phyloP scores from a whole-genome alignment of 2,797 vertebrate species.

The Hemibagrus guttatus region DNA sequence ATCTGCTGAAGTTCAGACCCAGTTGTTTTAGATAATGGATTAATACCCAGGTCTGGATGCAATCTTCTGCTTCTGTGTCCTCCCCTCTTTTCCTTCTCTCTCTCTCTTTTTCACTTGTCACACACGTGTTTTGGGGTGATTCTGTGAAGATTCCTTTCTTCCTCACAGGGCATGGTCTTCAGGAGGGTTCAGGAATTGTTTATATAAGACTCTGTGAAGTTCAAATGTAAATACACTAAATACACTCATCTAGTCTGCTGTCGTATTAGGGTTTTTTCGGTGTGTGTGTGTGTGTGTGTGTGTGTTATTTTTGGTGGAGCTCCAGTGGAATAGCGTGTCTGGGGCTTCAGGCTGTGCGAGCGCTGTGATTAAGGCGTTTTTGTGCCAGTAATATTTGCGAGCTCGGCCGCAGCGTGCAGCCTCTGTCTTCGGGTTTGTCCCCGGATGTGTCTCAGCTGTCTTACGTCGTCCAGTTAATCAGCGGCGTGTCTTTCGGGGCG shows the following conservation, averaged over 20 bases:
- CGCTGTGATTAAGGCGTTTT: not conserved
- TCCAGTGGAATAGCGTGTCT: constrained; percentile 6
- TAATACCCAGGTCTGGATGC: not conserved
- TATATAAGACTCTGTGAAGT: not conserved
- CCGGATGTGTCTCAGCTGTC: not conserved
- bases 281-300: not conserved
- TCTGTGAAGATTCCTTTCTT: not conserved
- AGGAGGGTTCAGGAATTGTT: not conserved
- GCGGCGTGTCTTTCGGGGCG: not conserved
- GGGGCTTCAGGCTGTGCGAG: not conserved
- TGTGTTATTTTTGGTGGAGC: not conserved
- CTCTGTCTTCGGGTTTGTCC: not conserved
- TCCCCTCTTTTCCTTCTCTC: not conserved
- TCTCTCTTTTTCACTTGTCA: no score
- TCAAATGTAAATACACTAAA: not conserved
- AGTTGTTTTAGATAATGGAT: not conserved
- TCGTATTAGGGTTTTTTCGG: not conserved
- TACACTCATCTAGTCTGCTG: not conserved
- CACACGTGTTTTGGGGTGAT: not conserved
- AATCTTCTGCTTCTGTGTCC: not conserved
- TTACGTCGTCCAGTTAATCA: not conserved
- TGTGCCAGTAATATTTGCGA: not conserved
- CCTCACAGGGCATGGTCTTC: no score
- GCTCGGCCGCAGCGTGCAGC: not conserved
- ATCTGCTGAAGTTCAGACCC: not conserved